phyloP scores from a whole-genome alignment of 2,888 invertebrate species.

The Plutella xylostella region DNA sequence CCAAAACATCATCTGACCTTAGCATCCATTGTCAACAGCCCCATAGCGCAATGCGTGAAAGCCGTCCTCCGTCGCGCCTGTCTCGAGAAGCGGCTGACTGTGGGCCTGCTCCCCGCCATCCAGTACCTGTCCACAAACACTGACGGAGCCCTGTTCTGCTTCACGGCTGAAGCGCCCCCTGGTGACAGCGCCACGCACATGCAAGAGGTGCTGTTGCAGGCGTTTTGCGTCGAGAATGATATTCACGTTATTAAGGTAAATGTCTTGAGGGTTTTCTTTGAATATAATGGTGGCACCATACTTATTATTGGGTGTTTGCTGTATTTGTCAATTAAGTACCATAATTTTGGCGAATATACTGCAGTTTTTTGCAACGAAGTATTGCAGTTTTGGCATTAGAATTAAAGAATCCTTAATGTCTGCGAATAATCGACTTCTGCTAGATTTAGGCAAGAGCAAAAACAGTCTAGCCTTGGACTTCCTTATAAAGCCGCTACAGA shows the following conservation, averaged over 20 bases:
- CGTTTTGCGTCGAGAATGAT: conserved; percentile 83
- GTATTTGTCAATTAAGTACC: too few relatives aligned
- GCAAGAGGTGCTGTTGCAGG: conserved; percentile 81
- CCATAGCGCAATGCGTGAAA: conserved; percentile 61
- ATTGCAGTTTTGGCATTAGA: too few relatives aligned
- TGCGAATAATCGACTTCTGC: too few relatives aligned
- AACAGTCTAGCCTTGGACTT: too few relatives aligned
- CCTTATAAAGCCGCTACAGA: too few relatives aligned
- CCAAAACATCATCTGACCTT: too few relatives aligned
- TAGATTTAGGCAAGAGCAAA: too few relatives aligned
- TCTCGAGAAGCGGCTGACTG: conserved; percentile 69
- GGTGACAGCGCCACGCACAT: conserved; percentile 83
- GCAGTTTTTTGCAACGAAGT: too few relatives aligned
- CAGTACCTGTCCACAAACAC: conserved; percentile 69
- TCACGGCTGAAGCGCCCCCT: conserved; percentile 74
- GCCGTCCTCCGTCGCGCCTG: conserved; percentile 66
- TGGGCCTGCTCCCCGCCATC: conserved; percentile 74
- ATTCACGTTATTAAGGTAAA: conserved; percentile 80
- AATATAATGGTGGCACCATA: background rate
- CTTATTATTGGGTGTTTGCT: too few relatives aligned
- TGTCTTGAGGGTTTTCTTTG: background rate
- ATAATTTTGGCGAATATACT: too few relatives aligned
- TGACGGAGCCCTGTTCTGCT: conserved; percentile 75
- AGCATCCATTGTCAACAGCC: too few relatives aligned
- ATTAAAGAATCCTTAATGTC: too few relatives aligned